phyloP scores from a whole-genome alignment of 2,113 vertebrate species.

The Smithornis capensis region DNA sequence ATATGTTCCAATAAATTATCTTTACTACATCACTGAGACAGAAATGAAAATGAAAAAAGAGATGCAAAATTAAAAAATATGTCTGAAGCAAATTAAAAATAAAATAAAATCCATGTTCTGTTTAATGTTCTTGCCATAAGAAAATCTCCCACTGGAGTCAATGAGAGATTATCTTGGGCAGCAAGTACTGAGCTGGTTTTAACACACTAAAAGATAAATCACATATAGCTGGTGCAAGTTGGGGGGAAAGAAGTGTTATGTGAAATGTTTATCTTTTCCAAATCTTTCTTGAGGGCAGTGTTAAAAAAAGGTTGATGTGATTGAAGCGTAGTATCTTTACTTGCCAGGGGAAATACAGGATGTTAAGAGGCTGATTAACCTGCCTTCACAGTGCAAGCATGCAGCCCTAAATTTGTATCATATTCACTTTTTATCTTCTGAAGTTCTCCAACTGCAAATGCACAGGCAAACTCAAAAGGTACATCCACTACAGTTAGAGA shows the following conservation, averaged over 20 bases:
- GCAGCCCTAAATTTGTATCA: not conserved
- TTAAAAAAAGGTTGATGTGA: slow-evolving; percentile 47
- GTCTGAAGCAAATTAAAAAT: slow-evolving; percentile 1
- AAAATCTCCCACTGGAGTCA: slow-evolving; percentile 22
- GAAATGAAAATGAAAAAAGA: not conserved
- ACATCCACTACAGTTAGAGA: not conserved
- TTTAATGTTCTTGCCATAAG: slow-evolving; percentile 19
- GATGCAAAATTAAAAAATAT: not conserved
- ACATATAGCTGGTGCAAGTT: slow-evolving; percentile 3
- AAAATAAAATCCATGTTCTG: not conserved
- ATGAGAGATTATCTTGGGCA: slow-evolving; percentile 41
- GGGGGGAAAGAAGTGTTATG: rapidly evolving
- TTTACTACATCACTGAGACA: not conserved
- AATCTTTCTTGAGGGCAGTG: slow-evolving; percentile 58
- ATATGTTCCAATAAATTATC: not conserved
- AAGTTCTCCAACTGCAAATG: not conserved
- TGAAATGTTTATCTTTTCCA: slow-evolving; percentile 46
- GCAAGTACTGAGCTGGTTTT: slow-evolving; percentile 10
- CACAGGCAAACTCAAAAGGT: not conserved
- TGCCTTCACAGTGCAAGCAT: not conserved
- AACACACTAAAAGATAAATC: slow-evolving; percentile 60
- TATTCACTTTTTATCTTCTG: slow-evolving; percentile 9
- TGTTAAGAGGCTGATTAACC: slow-evolving; percentile 48
- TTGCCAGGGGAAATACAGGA: slow-evolving; percentile 42
- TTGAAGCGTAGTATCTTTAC: slow-evolving; percentile 45